phyloP scores from a whole-genome alignment of 2,888 invertebrate species.

The Cinara cedri region DNA sequence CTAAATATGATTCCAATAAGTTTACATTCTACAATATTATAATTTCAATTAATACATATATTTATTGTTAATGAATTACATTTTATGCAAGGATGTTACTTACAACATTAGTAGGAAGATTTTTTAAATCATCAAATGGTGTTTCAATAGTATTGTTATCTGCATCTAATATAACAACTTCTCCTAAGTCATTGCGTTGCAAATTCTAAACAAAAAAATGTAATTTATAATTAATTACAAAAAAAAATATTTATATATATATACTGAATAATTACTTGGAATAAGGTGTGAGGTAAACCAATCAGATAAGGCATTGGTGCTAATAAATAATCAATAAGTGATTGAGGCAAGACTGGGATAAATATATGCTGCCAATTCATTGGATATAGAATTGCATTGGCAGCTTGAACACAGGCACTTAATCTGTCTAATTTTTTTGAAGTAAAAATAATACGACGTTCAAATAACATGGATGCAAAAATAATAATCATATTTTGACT shows the following conservation, averaged over 20 bases:
- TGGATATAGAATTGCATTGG: constrained; percentile 92
- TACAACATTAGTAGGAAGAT: constrained; percentile 84
- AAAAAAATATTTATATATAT: background rate
- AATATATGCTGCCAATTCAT: constrained; percentile 99
- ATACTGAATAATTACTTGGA: constrained; percentile 58
- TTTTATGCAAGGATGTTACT: background rate
- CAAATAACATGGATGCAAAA: constrained; percentile 93
- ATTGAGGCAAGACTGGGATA: constrained; percentile 86
- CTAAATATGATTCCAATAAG: too few relatives aligned
- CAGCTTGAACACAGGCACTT: constrained; percentile 92
- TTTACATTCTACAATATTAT: too few relatives aligned
- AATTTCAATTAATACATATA: too few relatives aligned
- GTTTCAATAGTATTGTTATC: constrained; percentile 86
- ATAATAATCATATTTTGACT: constrained; percentile 92
- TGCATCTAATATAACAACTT: constrained; percentile 91
- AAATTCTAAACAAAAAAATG: constrained; percentile 69
- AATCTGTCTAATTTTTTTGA: constrained; percentile 87
- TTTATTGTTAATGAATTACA: too few relatives aligned
- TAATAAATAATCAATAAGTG: constrained; percentile 84
- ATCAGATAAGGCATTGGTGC: constrained; percentile 99
- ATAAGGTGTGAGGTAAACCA: constrained; percentile 76
- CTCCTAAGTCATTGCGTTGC: constrained; percentile 83
- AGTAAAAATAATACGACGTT: constrained; percentile 90
- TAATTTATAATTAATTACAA: constrained; percentile 54
- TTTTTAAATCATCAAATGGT: constrained; percentile 88